phyloP scores from a whole-genome alignment of 2,797 vertebrate species.

The Malurus splendens region DNA sequence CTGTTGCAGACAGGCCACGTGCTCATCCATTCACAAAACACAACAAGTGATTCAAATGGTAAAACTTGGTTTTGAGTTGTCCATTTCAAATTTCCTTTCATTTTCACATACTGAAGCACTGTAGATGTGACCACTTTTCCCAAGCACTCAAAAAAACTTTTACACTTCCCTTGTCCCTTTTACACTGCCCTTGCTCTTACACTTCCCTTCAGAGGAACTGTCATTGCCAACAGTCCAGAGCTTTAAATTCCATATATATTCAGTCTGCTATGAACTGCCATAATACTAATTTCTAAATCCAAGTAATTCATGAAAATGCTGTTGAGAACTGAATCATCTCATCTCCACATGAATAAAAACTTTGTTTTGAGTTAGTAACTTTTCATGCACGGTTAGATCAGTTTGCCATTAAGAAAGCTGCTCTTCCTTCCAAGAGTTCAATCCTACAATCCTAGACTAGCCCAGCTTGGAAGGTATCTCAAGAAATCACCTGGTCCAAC shows the following conservation, averaged over 20 bases:
- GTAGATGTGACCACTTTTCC: neutral
- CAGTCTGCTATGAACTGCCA: neutral
- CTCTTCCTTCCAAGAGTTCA: neutral
- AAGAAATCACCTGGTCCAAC: neutral
- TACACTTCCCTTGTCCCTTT: neutral
- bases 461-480: neutral
- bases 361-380: neutral
- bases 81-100: neutral
- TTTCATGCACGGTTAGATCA: neutral
- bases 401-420: neutral
- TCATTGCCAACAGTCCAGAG: neutral
- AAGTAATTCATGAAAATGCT: neutral
- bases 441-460: neutral
- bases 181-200: neutral
- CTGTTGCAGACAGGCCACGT: neutral
- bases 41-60: neutral
- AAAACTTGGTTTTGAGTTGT: neutral
- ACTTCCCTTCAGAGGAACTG: neutral
- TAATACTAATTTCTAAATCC: neutral
- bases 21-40: neutral
- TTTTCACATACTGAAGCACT: neutral
- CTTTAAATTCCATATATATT: neutral
- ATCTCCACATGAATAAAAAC: neutral
- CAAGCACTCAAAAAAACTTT: neutral
- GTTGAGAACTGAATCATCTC: neutral